phyloP scores from a whole-genome alignment of 2,113 vertebrate genomes.

The Toxostoma redivivum region DNA sequence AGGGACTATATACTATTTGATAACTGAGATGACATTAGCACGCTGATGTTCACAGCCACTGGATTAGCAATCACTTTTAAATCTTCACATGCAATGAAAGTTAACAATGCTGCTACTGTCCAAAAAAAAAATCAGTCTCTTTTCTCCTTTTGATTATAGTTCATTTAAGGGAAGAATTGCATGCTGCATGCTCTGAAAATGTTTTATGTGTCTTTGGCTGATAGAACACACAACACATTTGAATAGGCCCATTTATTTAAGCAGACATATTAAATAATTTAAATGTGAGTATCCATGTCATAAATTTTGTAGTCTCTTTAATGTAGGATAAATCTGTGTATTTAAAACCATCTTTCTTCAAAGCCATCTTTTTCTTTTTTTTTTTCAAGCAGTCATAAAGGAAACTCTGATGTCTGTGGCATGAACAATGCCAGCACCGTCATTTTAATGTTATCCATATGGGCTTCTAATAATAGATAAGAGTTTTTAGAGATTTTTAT shows the following conservation, averaged over 20 bases:
- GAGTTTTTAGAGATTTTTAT: conserved; percentile 74
- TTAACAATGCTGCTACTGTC: conserved; percentile 59
- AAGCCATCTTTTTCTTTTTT: conserved; percentile 45
- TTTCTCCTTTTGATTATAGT: conserved; percentile 72
- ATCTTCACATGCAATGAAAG: conserved; percentile 64
- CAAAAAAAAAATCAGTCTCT: conserved; percentile 54
- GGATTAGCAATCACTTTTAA: conserved; percentile 50
- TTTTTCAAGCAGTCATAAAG: conserved; percentile 65
- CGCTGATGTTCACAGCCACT: conserved; percentile 3
- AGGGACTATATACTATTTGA: neutral
- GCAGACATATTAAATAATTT: conserved; percentile 77
- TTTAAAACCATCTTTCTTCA: conserved; percentile 76
- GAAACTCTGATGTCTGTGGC: conserved; percentile 71
- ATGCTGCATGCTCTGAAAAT: conserved; percentile 65
- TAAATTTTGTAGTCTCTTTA: conserved; percentile 74
- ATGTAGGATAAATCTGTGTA: conserved; percentile 72
- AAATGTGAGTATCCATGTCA: conserved; percentile 73
- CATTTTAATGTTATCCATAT: conserved; percentile 93
- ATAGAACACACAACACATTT: conserved; percentile 73
- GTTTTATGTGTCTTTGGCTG: conserved; percentile 70
- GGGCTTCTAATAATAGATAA: conserved; percentile 84
- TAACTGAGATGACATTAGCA: conserved; percentile 15
- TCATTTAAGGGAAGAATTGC: conserved; percentile 65
- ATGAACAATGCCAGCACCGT: conserved; percentile 80
- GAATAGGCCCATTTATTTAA: conserved; percentile 76